These are phyloP conservation scores for Verasper variegatus DNA, from an alignment of 2,113 vertebrate genomes.

Conservation along the genomic window DNA sequence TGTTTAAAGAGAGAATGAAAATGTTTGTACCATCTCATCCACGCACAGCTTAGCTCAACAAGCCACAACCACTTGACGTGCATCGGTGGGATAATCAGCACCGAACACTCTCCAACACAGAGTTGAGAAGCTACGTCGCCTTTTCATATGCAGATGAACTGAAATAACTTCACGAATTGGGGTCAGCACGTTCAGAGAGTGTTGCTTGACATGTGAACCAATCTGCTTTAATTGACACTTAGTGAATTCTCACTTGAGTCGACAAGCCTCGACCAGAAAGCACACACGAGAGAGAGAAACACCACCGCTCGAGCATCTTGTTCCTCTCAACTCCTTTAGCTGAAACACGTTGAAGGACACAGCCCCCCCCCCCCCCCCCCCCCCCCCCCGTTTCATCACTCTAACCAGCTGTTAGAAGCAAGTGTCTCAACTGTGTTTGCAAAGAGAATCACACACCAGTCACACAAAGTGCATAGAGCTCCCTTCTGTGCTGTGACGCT, in stretches of 20 bases:
- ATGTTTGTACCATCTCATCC: background rate
- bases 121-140: constrained; percentile 42
- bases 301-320: background rate
- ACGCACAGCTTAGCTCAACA: constrained; percentile 35
- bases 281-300: background rate
- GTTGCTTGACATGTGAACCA: constrained; percentile 14
- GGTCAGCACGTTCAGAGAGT: constrained; percentile 21
- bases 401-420: constrained; percentile 6
- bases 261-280: background rate
- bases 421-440: constrained; percentile 16
- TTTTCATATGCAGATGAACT: constrained; percentile 64
- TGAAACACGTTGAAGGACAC: constrained; percentile 53
- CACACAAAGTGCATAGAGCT: background rate
- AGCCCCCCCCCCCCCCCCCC: background rate
- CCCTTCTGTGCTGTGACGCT: too few relatives aligned
- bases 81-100: constrained; percentile 38
- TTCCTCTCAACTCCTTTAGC: constrained; percentile 14
- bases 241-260: background rate
- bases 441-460: background rate
- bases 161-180: constrained; percentile 32
- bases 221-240: constrained; percentile 36
- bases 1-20: background rate
- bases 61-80: constrained; percentile 43
- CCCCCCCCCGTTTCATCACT: constrained; percentile 17
- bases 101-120: constrained; percentile 25